These are phyloP conservation scores for Fragum fragum DNA, from an alignment of 2,888 invertebrate genomes.

Conservation along the genomic window DNA sequence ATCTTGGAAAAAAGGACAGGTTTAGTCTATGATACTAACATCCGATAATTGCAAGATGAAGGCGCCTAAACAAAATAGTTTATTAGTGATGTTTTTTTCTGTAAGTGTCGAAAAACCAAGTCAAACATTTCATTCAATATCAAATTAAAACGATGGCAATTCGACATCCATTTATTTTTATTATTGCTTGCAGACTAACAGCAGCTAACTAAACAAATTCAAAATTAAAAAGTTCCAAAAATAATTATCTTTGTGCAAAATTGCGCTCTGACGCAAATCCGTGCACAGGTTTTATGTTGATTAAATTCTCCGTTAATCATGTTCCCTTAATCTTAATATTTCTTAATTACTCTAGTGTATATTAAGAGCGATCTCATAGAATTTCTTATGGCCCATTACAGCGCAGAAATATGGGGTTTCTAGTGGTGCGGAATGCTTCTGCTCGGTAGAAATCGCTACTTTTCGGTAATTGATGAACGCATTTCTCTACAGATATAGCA, in stretches of 20 bases:
- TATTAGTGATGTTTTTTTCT: no score
- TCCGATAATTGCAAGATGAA: no score
- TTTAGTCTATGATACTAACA: no score
- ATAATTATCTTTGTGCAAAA: background rate
- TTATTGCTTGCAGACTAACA: background rate
- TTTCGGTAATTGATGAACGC: slow-evolving; percentile 59
- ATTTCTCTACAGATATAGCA: slow-evolving; percentile 9
- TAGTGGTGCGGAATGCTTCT: slow-evolving; percentile 44
- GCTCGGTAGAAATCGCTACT: slow-evolving; percentile 58
- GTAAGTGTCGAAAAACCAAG: no score
- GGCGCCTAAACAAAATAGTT: no score
- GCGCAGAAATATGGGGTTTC: slow-evolving; percentile 31
- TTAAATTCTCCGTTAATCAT: slow-evolving; percentile 37
- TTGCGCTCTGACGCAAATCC: slow-evolving; percentile 17
- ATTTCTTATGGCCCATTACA: slow-evolving; percentile 55
- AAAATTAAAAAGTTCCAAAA: background rate
- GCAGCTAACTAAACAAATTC: background rate
- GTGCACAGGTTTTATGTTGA: slow-evolving; percentile 28
- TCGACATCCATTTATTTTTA: no score
- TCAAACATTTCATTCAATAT: no score
- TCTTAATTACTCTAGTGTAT: slow-evolving; percentile 36
- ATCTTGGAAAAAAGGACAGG: no score
- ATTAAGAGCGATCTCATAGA: slow-evolving; percentile 36
- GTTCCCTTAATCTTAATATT: slow-evolving; percentile 41
- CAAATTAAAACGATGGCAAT: no score